Evolutionary conservation across 2,888 invertebrate species (phyloP).

Genomic region (Crossocerus cetratus): DNA sequence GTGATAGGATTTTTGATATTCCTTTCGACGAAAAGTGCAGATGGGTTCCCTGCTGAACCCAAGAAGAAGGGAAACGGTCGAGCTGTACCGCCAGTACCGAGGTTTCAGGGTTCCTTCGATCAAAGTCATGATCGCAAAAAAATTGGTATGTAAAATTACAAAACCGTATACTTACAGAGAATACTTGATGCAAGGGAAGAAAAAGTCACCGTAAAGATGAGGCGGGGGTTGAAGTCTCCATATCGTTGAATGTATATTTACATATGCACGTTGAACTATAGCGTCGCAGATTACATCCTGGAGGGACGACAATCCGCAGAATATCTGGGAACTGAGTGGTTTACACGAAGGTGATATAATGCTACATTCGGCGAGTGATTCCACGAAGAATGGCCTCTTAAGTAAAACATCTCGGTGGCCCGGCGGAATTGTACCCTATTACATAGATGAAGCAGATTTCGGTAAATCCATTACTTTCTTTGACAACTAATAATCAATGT

Average conservation of each 20-base stretch:
- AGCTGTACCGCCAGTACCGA: slow-evolving; percentile 55
- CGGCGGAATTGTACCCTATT: slow-evolving; percentile 79
- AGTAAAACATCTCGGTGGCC: slow-evolving; percentile 78
- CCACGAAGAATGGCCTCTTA: slow-evolving; percentile 76
- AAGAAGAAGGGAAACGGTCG: slow-evolving; percentile 10
- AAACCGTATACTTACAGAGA: not conserved
- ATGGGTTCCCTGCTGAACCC: not conserved
- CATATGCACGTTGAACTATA: slow-evolving; percentile 1
- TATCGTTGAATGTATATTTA: not conserved
- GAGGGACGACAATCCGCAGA: slow-evolving; percentile 76
- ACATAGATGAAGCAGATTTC: slow-evolving; percentile 79
- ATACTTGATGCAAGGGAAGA: no score
- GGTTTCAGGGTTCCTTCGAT: slow-evolving; percentile 51
- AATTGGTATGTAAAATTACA: slow-evolving; percentile 56
- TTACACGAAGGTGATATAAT: slow-evolving; percentile 82
- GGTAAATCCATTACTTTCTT: slow-evolving; percentile 71
- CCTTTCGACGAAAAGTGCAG: not conserved
- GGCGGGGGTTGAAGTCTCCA: no score
- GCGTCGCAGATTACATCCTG: slow-evolving; percentile 74
- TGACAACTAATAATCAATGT: no score
- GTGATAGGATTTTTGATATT: no score
- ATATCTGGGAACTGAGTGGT: slow-evolving; percentile 80
- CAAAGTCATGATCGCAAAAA: slow-evolving; percentile 51
- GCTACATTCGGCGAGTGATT: slow-evolving; percentile 70
- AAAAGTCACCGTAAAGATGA: no score